Conservation (phyloP, 1,140 invertebrate species). For the Papilio polytes region DNA sequence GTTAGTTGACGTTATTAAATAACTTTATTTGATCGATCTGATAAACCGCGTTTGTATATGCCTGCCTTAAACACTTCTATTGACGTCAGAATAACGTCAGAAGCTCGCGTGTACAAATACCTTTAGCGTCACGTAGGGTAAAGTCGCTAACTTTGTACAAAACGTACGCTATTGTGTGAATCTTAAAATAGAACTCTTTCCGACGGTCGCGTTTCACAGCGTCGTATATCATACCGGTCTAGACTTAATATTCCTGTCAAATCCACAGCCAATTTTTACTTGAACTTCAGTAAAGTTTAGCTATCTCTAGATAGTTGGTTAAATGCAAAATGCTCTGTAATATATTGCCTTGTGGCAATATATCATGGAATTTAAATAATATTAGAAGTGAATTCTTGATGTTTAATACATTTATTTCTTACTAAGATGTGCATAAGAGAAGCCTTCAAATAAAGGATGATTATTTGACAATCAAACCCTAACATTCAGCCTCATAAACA, state of each 20-base stretch:
- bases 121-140: neutral
- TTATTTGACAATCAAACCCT: neutral
- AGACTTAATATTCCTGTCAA: constrained; percentile 35
- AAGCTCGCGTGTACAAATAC: constrained; percentile 16
- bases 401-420: neutral
- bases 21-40: neutral
- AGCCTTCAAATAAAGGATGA: neutral
- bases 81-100: constrained; percentile 22
- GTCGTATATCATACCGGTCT: constrained; percentile 26
- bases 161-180: constrained; percentile 29
- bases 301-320: constrained; percentile 7
- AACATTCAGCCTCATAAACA: no score
- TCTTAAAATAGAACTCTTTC: constrained; percentile 32
- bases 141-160: constrained; percentile 17
- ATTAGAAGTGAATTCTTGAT: neutral
- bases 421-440: no score
- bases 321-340: constrained; percentile 15
- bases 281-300: constrained; percentile 20
- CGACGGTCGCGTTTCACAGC: constrained; percentile 17
- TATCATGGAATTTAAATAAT: neutral
- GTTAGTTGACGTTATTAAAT: neutral
- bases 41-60: neutral
- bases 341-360: constrained; percentile 10
- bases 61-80: neutral
- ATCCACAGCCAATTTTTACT: constrained; percentile 30